phyloP scores from a whole-genome alignment of 2,113 vertebrate genomes.

The Sus scrofa region DNA sequence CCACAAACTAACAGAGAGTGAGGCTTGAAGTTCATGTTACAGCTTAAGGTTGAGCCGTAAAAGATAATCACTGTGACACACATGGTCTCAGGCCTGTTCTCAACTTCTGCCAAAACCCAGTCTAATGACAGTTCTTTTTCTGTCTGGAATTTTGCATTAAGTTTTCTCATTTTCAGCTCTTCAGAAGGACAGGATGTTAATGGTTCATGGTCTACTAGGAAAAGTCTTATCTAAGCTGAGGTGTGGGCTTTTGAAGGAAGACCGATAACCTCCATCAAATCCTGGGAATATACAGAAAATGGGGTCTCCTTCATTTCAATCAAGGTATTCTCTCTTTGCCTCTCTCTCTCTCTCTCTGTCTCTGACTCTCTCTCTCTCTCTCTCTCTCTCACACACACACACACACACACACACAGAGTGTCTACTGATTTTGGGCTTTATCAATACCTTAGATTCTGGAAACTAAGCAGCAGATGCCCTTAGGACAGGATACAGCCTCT shows the following conservation, averaged over 20 bases:
- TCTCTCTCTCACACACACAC: not conserved
- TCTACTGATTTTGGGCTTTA: no score
- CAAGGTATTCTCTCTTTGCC: no score
- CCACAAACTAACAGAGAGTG: not conserved
- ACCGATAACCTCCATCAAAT: not conserved
- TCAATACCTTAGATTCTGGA: constrained; percentile 49
- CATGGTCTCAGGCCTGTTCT: not conserved
- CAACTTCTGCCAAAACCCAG: not conserved
- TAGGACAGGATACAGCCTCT: constrained; percentile 8
- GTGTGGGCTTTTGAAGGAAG: not conserved
- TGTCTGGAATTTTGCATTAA: not conserved
- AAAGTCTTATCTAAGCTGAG: not conserved
- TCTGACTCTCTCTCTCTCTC: no score
- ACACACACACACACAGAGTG: not conserved
- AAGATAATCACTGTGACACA: not conserved
- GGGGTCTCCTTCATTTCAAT: not conserved
- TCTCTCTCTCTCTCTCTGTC: not conserved
- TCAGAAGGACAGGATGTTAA: not conserved
- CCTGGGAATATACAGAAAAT: not conserved
- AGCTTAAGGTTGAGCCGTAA: not conserved
- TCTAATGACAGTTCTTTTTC: not conserved
- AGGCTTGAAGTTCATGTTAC: not conserved
- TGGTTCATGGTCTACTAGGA: not conserved
- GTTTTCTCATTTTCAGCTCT: not conserved
- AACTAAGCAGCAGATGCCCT: constrained; percentile 25